Evolutionary conservation across 2,113 vertebrate species (phyloP), one percentile per base, ranked within the genome.

Genomic region (Psilopsiagon aurifrons): DNA sequence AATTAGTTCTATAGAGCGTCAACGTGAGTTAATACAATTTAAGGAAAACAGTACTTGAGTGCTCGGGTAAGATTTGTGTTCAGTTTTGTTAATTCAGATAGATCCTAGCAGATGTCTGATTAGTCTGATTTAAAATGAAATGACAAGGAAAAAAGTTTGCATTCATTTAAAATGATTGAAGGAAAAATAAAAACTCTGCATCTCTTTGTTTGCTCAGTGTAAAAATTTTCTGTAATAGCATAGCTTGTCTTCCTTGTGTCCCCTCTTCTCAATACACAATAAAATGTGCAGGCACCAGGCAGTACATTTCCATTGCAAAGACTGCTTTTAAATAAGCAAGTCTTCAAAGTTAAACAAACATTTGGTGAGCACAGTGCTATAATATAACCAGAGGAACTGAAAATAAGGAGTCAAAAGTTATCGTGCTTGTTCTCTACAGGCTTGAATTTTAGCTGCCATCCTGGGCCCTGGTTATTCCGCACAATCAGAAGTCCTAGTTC

Each of bases 101-200:
- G 66, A 87, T 87, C 78, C 44, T 49, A 76, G 82, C 95, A 95
- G 94, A 95, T 94, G 93, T 93, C 90, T 93, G 91, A 94, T 94
- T 83, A 85, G 93, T 69, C 84, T 94, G 83, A 91, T 90, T 94
- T 91, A 41, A 95, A 95, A 96, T 74, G 57, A 94, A 95, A 94
- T 66, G 52, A 35, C 52, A 31, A 55, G 44, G 62, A 64, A 47
- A 71, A 51, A 91, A 69, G 39, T 66, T 94, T 79, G 44, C 28
- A 7, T 90, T 75, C 44, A 57, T 83, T 85, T 81, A 1, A 64
- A 80, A 73, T 43, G 74, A 92, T 31, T 41, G 87, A 85, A 66
- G 11, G 54, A 83, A 82, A 81, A 73, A 66, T 35, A 63, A 73
- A 33, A 59, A 59, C 19, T 27, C 51, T 31, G n/a, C 51, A 1